These are phyloP conservation scores for Ochropleura plecta DNA, from an alignment of 2,888 invertebrate species.

Conservation along the genomic window DNA sequence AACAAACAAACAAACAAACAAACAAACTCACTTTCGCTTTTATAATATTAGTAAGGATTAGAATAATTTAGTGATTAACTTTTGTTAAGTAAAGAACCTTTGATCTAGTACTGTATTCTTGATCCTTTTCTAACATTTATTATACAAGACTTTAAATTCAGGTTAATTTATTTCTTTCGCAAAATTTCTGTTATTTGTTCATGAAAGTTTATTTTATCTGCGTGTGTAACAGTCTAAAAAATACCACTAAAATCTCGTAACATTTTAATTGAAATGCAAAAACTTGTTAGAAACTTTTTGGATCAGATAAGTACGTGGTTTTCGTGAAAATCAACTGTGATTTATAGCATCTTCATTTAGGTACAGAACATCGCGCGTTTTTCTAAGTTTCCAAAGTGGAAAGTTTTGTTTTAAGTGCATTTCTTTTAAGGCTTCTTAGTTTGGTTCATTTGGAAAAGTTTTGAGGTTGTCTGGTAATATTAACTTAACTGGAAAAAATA, in stretches of 20 bases:
- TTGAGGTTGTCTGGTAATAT: not conserved
- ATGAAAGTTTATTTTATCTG: not conserved
- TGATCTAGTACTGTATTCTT: too few species aligned
- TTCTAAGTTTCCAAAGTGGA: constrained; percentile 26
- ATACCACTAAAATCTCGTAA: not conserved
- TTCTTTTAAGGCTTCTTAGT: constrained; percentile 10
- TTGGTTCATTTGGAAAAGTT: constrained; percentile 16
- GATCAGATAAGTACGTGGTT: constrained; percentile 14
- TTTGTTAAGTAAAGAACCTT: too few species aligned
- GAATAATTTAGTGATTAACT: too few species aligned
- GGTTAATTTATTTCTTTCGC: too few species aligned
- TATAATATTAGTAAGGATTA: too few species aligned
- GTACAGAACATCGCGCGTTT: constrained; percentile 27
- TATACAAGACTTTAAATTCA: too few species aligned
- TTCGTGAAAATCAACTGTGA: constrained; percentile 22
- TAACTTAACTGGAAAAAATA: not conserved
- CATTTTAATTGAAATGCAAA: constrained; percentile 17
- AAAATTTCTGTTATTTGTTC: not conserved
- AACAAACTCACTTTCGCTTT: too few species aligned
- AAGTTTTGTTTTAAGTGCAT: constrained; percentile 29
- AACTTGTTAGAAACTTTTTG: constrained; percentile 14
- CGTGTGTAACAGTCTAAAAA: not conserved
- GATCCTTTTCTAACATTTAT: too few species aligned
- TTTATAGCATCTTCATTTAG: constrained; percentile 37
- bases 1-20: too few species aligned